Evolutionary conservation across 2,888 invertebrate species (phyloP).

Genomic region (Habrosyne pyritoides): DNA sequence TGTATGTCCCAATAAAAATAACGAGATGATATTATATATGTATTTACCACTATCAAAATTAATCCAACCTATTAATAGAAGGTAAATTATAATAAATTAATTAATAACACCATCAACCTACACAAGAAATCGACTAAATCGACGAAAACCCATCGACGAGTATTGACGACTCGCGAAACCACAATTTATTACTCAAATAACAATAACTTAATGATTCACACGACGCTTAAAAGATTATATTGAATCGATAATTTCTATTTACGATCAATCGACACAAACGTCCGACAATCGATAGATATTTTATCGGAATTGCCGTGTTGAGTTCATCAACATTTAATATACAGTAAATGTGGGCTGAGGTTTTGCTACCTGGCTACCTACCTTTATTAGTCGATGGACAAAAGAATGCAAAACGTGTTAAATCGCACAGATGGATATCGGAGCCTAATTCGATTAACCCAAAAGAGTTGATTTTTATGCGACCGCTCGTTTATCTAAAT

Average conservation of each 20-base stretch:
- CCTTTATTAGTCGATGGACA: slow-evolving; percentile 74
- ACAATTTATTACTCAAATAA: slow-evolving; percentile 31
- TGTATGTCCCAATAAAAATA: neutral
- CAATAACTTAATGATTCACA: slow-evolving; percentile 42
- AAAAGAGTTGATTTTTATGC: slow-evolving; percentile 80
- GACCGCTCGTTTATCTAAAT: slow-evolving; percentile 77
- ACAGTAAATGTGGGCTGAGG: slow-evolving; percentile 58
- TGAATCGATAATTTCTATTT: slow-evolving; percentile 54
- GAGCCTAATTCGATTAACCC: slow-evolving; percentile 80
- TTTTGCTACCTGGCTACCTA: slow-evolving; percentile 70
- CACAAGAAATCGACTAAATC: slow-evolving; percentile 5
- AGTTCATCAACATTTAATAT: slow-evolving; percentile 78
- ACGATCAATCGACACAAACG: slow-evolving; percentile 52
- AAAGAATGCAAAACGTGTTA: slow-evolving; percentile 81
- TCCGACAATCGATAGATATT: slow-evolving; percentile 61
- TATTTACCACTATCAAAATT: slow-evolving; percentile 27
- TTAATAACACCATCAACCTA: neutral
- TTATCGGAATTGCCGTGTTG: slow-evolving; percentile 65
- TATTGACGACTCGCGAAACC: slow-evolving; percentile 13
- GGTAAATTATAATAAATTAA: neutral
- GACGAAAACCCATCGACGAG: slow-evolving; percentile 10
- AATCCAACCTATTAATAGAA: too few relatives aligned
- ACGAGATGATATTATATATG: neutral
- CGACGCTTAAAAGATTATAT: slow-evolving; percentile 45
- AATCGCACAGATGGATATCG: slow-evolving; percentile 78